These are phyloP conservation scores for Hoplostethus mediterraneus DNA, from an alignment of 2,797 vertebrate genomes.

Conservation along the genomic window DNA sequence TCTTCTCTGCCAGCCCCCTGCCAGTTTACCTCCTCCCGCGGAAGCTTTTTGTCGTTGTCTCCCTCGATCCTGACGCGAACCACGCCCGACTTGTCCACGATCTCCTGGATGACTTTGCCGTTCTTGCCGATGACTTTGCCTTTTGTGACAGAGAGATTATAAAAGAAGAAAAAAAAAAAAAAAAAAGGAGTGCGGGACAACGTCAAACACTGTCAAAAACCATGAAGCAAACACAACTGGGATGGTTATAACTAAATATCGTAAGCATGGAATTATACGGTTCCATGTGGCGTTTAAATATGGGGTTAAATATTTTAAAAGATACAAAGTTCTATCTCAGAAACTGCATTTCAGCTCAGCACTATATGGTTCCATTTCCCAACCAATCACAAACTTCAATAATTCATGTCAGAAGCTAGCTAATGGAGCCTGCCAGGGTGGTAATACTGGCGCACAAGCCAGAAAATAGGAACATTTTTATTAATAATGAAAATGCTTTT, in stretches of 20 bases:
- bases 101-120: conserved; percentile 95
- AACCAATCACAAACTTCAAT: too few relatives aligned
- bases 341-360: too few relatives aligned
- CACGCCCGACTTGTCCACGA: conserved; percentile 95
- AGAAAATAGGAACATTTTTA: too few relatives aligned
- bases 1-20: conserved; percentile 81
- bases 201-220: not conserved
- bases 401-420: too few relatives aligned
- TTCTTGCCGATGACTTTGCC: conserved; percentile 96
- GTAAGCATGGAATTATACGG: not conserved
- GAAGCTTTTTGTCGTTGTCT: conserved; percentile 94
- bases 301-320: too few relatives aligned
- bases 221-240: not conserved
- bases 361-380: too few relatives aligned
- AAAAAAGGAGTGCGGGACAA: not conserved
- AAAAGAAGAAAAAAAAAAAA: too few relatives aligned
- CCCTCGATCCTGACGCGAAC: conserved; percentile 94
- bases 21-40: conserved; percentile 90
- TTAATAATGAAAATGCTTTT: too few relatives aligned
- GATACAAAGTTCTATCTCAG: too few relatives aligned
- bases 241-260: not conserved
- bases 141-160: conserved; percentile 45
- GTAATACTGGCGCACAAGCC: too few relatives aligned
- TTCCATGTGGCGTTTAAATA: too few relatives aligned
- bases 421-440: too few relatives aligned